phyloP scores from a whole-genome alignment of 1,140 invertebrate genomes.

The Grapholita molesta region DNA sequence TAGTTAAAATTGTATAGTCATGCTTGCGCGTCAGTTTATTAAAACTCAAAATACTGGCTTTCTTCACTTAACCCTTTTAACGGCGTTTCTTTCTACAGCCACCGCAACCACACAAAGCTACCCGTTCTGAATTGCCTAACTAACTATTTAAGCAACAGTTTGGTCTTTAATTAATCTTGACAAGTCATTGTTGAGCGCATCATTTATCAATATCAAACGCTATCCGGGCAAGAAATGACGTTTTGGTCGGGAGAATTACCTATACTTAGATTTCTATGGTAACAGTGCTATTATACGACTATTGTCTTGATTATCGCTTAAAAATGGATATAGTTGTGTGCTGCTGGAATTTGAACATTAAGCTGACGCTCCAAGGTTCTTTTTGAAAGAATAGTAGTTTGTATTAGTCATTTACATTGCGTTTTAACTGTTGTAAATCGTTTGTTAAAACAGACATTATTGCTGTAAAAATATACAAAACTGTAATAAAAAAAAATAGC shows the following conservation, averaged over 20 bases:
- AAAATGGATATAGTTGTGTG: background rate
- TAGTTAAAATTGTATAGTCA: too few relatives aligned
- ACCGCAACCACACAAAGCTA: slow-evolving; percentile 43
- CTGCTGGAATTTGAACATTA: background rate
- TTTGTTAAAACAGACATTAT: background rate
- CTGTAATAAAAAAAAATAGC: too few relatives aligned
- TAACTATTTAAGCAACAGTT: slow-evolving; percentile 67
- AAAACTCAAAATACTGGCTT: background rate
- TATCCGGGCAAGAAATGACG: slow-evolving; percentile 40
- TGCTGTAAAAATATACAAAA: background rate
- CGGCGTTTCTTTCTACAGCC: slow-evolving; percentile 19
- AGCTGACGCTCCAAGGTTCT: background rate
- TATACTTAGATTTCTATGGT: slow-evolving; percentile 27
- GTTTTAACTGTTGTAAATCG: background rate
- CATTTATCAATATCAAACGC: slow-evolving; percentile 61
- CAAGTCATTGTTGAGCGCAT: slow-evolving; percentile 52
- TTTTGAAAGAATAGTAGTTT: background rate
- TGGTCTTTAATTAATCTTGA: slow-evolving; percentile 70
- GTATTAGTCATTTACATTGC: background rate
- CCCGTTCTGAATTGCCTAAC: slow-evolving; percentile 55
- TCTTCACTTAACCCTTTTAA: background rate
- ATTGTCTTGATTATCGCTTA: slow-evolving; percentile 29
- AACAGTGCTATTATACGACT: slow-evolving; percentile 30
- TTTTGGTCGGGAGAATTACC: slow-evolving; percentile 29
- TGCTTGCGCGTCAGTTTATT: too few relatives aligned